A percentile compares a stretch with the other conserved stretches of the same genome.
Conservation (phyloP, 2,113 vertebrate genomes). For the Oophaga pumilio region DNA sequence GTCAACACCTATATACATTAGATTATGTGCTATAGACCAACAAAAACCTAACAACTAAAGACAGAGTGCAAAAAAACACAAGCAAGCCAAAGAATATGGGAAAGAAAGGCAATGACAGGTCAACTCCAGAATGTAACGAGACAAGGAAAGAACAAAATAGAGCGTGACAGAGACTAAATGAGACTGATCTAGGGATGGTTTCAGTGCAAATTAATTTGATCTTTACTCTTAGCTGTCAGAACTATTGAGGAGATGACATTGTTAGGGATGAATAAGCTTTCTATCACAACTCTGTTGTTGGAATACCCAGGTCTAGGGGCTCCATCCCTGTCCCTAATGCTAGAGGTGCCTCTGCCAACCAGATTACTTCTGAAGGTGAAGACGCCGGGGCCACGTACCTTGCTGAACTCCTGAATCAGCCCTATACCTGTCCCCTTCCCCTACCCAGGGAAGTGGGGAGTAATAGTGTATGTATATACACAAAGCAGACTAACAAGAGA, state of each 20-base stretch:
- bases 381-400: no score
- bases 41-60: not conserved
- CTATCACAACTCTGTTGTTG: not conserved
- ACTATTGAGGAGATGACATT: not conserved
- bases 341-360: no score
- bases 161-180: not conserved
- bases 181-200: not conserved
- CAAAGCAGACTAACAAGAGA: no score
- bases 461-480: no score
- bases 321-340: no score
- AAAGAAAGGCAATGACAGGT: not conserved
- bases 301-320: no score
- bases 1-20: not conserved
- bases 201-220: not conserved
- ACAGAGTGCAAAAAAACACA: not conserved
- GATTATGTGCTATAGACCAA: not conserved
- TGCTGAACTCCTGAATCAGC: no score
- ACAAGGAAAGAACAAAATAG: not conserved
- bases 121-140: not conserved
- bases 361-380: no score
- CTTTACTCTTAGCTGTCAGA: not conserved
- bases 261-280: not conserved
- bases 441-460: no score
- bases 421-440: no score
- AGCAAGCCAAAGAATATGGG: not conserved